phyloP scores from a whole-genome alignment of 2,888 invertebrate species.

The Ectemnius lituratus region DNA sequence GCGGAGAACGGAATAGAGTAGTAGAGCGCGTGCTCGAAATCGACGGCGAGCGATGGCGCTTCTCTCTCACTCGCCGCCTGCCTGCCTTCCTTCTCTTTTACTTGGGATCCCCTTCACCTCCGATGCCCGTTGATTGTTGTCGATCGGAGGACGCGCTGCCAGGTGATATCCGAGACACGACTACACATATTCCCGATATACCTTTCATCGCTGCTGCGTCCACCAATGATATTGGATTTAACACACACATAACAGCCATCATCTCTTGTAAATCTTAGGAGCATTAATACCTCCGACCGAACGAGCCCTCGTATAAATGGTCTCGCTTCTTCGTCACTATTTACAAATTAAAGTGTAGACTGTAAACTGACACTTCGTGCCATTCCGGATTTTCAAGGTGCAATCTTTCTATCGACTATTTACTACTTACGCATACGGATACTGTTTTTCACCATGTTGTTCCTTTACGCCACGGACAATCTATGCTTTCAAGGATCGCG shows the following conservation, averaged over 20 bases:
- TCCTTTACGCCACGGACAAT: too few relatives aligned
- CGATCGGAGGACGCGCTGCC: slow-evolving; percentile 23
- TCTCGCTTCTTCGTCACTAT: neutral
- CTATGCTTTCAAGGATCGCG: too few relatives aligned
- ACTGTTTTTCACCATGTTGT: too few relatives aligned
- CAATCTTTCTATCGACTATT: too few relatives aligned
- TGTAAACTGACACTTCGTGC: too few relatives aligned
- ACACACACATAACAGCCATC: neutral
- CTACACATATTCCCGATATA: slow-evolving; percentile 28
- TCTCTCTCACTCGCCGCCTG: slow-evolving; percentile 43
- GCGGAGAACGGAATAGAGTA: slow-evolving; percentile 49
- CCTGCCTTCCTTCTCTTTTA: slow-evolving; percentile 19
- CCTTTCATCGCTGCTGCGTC: slow-evolving; percentile 19
- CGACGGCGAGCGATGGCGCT: slow-evolving; percentile 25
- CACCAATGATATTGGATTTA: slow-evolving; percentile 28
- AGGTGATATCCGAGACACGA: slow-evolving; percentile 35
- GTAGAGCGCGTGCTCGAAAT: slow-evolving; percentile 61
- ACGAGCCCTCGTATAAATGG: neutral
- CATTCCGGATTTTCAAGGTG: too few relatives aligned
- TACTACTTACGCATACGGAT: too few relatives aligned
- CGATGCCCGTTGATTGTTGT: slow-evolving; percentile 14
- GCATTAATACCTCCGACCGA: neutral
- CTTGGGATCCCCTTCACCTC: slow-evolving; percentile 12
- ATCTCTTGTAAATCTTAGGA: slow-evolving; percentile 17
- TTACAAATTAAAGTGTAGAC: too few relatives aligned